Evolutionary conservation across 2,888 invertebrate genomes (phyloP).

Genomic region (Nebria brevicollis): DNA sequence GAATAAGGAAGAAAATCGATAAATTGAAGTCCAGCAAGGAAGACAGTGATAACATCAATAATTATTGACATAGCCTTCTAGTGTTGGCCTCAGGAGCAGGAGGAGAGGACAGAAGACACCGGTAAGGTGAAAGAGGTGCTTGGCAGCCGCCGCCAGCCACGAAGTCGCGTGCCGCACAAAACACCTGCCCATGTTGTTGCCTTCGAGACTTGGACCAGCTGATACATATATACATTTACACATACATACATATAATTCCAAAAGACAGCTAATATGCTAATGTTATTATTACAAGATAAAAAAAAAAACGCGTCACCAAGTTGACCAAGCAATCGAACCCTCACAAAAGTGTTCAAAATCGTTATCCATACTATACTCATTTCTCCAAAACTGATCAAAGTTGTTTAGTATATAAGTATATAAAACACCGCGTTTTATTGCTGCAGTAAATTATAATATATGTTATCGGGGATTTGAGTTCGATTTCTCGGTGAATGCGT

Average conservation of each 20-base stretch:
- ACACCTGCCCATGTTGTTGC: slow-evolving; percentile 33
- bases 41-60: background rate
- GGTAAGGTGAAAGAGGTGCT: slow-evolving; percentile 16
- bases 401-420: background rate
- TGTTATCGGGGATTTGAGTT: background rate
- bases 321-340: background rate
- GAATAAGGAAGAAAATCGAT: background rate
- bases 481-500: background rate
- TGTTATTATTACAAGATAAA: slow-evolving; percentile 53
- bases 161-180: slow-evolving; percentile 37
- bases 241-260: background rate
- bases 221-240: background rate
- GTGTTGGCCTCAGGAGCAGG: background rate
- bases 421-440: background rate
- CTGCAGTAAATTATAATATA: background rate
- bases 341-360: background rate
- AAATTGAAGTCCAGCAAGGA: background rate
- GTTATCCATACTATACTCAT: background rate
- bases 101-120: slow-evolving; percentile 3
- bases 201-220: slow-evolving; percentile 20
- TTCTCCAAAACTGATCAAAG: background rate
- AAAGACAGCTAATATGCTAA: slow-evolving; percentile 55
- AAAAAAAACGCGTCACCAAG: slow-evolving; percentile 17
- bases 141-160: slow-evolving; percentile 16
- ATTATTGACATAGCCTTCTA: background rate